A percentile compares a stretch with the other conserved stretches of the same genome.
Evolutionary conservation across 1,140 invertebrate genomes (phyloP).

Genomic region (Temnothorax curvispinosus): DNA sequence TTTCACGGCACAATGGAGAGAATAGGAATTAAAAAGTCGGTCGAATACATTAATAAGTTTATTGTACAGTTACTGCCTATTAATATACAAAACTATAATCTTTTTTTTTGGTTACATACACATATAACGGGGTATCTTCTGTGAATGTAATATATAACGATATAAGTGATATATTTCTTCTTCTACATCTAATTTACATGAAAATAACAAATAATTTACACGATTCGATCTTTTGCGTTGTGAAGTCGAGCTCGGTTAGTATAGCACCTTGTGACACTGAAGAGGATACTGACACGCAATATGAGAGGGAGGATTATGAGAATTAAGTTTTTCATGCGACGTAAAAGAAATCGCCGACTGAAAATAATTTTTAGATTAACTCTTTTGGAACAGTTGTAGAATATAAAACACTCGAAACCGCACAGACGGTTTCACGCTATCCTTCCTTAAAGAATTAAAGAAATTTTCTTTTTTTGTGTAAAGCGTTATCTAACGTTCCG

Average conservation of each 20-base stretch:
- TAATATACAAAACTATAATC: slow-evolving; percentile 85
- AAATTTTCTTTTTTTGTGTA: background rate
- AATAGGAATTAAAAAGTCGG: slow-evolving; percentile 43
- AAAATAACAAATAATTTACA: slow-evolving; percentile 83
- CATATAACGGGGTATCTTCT: slow-evolving; percentile 71
- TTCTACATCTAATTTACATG: slow-evolving; percentile 77
- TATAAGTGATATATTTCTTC: slow-evolving; percentile 75
- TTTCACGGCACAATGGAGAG: background rate
- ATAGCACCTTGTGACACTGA: slow-evolving; percentile 74
- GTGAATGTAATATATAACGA: slow-evolving; percentile 73
- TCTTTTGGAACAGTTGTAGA: background rate
- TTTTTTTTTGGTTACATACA: slow-evolving; percentile 83
- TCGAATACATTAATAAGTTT: slow-evolving; percentile 77
- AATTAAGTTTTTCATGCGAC: background rate
- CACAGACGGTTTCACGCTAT: background rate
- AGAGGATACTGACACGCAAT: slow-evolving; percentile 66
- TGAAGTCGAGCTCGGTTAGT: slow-evolving; percentile 70
- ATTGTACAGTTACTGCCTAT: slow-evolving; percentile 82
- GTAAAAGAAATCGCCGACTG: background rate
- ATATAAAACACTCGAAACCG: background rate
- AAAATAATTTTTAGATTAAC: slow-evolving; percentile 6
- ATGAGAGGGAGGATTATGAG: slow-evolving; percentile 20
- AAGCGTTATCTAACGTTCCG: background rate
- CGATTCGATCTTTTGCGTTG: slow-evolving; percentile 62
- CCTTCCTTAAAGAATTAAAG: background rate